A percentile compares a stretch with the other conserved stretches of the same genome.
These are phyloP conservation scores for Apocheima hispidaria DNA, from an alignment of 2,888 invertebrate species.

Conservation along the genomic window DNA sequence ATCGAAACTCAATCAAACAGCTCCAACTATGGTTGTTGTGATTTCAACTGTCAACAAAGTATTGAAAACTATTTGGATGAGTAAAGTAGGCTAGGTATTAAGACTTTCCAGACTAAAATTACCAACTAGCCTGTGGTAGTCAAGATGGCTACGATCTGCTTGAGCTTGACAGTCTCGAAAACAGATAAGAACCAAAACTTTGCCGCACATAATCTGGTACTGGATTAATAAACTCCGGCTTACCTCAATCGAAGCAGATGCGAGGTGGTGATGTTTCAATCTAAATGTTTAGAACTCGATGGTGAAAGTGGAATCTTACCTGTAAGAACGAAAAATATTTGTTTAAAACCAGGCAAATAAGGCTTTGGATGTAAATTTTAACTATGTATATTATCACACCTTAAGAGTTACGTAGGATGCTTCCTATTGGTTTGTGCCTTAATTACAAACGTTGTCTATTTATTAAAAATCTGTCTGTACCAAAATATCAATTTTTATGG, in stretches of 20 bases:
- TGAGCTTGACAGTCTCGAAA: slow-evolving; percentile 3
- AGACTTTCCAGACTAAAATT: slow-evolving; percentile 4
- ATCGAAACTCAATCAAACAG: slow-evolving; percentile 14
- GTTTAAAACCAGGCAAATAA: too few species aligned
- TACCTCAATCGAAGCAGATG: slow-evolving; percentile 11
- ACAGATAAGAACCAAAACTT: slow-evolving; percentile 13
- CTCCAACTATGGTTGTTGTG: background rate
- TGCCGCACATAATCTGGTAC: background rate
- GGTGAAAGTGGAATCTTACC: slow-evolving; percentile 25
- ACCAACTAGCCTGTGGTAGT: slow-evolving; percentile 1
- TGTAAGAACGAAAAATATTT: slow-evolving; percentile 14
- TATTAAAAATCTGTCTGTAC: too few species aligned
- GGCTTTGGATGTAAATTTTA: too few species aligned
- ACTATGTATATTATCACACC: too few species aligned
- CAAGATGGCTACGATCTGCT: slow-evolving; percentile 2
- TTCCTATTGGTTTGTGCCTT: too few species aligned
- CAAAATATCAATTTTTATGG: too few species aligned
- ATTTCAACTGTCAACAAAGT: slow-evolving; percentile 11
- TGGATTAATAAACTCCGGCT: slow-evolving; percentile 5
- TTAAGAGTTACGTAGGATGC: too few species aligned
- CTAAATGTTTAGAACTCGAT: slow-evolving; percentile 9
- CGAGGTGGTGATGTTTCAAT: slow-evolving; percentile 2
- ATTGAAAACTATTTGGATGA: background rate
- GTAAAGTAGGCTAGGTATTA: slow-evolving; percentile 3
- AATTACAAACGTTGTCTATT: too few species aligned